These are phyloP conservation scores for Drosophila testacea DNA, from an alignment of 2,888 invertebrate genomes.

Conservation along the genomic window DNA sequence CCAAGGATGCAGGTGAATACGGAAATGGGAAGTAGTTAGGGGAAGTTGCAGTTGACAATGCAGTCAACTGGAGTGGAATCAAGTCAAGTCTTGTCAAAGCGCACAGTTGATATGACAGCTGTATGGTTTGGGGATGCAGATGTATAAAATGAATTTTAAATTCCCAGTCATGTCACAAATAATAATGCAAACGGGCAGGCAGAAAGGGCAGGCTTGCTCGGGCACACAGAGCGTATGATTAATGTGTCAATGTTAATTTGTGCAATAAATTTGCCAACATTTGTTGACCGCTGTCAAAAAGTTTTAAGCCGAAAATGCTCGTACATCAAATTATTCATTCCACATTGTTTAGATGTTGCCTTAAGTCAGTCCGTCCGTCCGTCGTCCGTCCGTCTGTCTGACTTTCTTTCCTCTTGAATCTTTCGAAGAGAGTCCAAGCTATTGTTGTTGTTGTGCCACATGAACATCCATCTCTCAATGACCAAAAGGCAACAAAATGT, in stretches of 20 bases:
- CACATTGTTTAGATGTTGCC: conserved; percentile 29
- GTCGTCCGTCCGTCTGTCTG: background rate
- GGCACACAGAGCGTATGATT: conserved; percentile 60
- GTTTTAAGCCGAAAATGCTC: conserved; percentile 21
- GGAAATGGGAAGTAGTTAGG: background rate
- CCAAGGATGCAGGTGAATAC: conserved; percentile 17
- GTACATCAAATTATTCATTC: conserved; percentile 57
- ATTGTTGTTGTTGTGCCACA: conserved; percentile 15
- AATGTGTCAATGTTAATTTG: conserved; percentile 70
- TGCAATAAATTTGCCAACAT: conserved; percentile 60
- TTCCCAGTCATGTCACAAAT: conserved; percentile 47
- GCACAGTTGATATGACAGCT: conserved; percentile 42
- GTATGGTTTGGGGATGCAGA: background rate
- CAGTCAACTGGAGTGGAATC: conserved; percentile 56
- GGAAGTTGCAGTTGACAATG: conserved; percentile 32
- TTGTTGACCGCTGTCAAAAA: conserved; percentile 66
- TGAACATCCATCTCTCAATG: conserved; percentile 15
- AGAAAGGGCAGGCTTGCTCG: conserved; percentile 1
- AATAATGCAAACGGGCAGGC: conserved; percentile 25
- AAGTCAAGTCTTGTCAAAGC: conserved; percentile 39
- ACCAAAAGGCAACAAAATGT: conserved; percentile 52
- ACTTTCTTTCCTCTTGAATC: conserved; percentile 10
- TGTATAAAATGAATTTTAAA: conserved; percentile 53
- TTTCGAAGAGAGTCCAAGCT: conserved; percentile 21
- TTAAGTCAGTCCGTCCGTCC: background rate